phyloP scores from a whole-genome alignment of 2,888 invertebrate species.

The Ennomos erosarius region DNA sequence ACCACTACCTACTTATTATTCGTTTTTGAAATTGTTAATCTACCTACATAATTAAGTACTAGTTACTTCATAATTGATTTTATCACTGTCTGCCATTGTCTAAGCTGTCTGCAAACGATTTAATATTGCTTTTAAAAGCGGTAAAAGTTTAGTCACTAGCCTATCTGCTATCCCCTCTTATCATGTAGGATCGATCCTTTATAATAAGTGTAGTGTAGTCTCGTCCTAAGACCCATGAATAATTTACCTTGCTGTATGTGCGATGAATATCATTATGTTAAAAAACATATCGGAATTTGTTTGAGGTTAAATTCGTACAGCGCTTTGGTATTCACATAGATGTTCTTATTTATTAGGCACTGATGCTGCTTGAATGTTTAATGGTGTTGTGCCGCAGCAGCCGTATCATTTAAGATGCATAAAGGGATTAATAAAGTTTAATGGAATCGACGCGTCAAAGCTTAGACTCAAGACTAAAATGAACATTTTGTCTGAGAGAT shows the following conservation, averaged over 20 bases:
- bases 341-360: slow-evolving; percentile 49
- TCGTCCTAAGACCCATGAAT: slow-evolving; percentile 30
- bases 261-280: slow-evolving; percentile 35
- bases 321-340: slow-evolving; percentile 53
- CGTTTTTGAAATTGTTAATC: too few relatives aligned
- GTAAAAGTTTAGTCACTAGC: slow-evolving; percentile 4
- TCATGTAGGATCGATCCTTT: slow-evolving; percentile 18
- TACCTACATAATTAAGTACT: too few relatives aligned
- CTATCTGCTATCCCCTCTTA: slow-evolving; percentile 6
- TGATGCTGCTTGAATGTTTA: slow-evolving; percentile 50
- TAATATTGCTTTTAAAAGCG: neutral
- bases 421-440: neutral
- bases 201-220: slow-evolving; percentile 21
- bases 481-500: too few relatives aligned
- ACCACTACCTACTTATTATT: too few relatives aligned
- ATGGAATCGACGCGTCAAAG: neutral
- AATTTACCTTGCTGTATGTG: slow-evolving; percentile 34
- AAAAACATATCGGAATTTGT: slow-evolving; percentile 31
- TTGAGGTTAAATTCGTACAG: slow-evolving; percentile 41
- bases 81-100: too few relatives aligned
- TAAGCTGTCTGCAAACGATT: too few relatives aligned
- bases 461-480: too few relatives aligned
- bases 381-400: slow-evolving; percentile 11
- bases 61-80: too few relatives aligned
- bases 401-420: slow-evolving; percentile 7